Base-by-base conservation (phyloP, 2,113 vertebrate genomes). In the Limanda limanda region DNA sequence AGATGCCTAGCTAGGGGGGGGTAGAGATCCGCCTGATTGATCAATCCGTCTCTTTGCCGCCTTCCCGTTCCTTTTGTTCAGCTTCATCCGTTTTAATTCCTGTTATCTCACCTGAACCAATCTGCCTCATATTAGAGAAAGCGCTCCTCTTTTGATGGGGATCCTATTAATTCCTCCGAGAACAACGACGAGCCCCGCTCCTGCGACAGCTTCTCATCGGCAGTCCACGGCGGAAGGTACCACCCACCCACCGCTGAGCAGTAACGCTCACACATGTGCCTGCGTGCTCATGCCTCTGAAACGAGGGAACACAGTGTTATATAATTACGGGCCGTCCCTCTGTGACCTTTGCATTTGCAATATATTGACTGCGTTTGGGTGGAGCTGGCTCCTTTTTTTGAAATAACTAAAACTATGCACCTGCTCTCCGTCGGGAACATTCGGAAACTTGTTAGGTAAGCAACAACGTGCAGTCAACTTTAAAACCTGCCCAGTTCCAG, bases 91-190 rank as follows among this genome's bases (percentile, higher is more conserved):
- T 83, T 86, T 79, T 61, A 83, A 85, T 90, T 84, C 68, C 48
- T 3, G 45, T 81, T 89, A 90, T 86, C 86, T 82, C 47, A 35
- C 80, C 85, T 72, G n/a, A 88, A 79, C 72, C 69, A 64, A 88
- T 81, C 80, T 83, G 55, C 52, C 55, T 86, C 80, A 85, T 87
- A 84, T 90, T 88, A 81, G 68, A 78, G 87, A 86, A 68, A 84
- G 57, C 13, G 9, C 66, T 81, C 76, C 81, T 81, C 83, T 51
- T 73, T 84, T 90, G 83, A 88, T 85, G 75, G 35, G 76, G 66
- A 76, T 78, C 74, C 76, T 48, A 86, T 86, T 88, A 78, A 91
- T 87, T 85, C 74, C 59, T 66, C 31, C 0, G 78, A 68, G 86
- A 84, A 89, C 82, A 86, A 85, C 80, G 47, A 64, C 59, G 59